phyloP scores from a whole-genome alignment of 2,888 invertebrate species.

The Antheraea assamensis region DNA sequence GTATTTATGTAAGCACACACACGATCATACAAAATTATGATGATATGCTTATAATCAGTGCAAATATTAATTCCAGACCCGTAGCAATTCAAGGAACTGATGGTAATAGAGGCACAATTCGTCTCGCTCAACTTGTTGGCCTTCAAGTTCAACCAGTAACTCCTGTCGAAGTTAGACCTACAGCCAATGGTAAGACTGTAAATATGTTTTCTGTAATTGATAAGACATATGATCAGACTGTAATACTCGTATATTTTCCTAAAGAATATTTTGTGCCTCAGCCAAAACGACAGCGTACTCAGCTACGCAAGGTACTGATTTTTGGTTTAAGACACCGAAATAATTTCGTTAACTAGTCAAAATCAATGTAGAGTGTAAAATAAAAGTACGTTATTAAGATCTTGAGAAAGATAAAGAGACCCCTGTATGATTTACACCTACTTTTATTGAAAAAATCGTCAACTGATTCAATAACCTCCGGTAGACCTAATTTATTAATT shows the following conservation, averaged over 20 bases:
- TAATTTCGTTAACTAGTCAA: not conserved
- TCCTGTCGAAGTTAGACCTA: constrained; percentile 33
- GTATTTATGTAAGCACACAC: too few relatives aligned
- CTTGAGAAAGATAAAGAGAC: not conserved
- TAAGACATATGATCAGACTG: too few relatives aligned
- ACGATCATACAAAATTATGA: too few relatives aligned
- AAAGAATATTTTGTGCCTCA: not conserved
- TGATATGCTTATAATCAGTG: too few relatives aligned
- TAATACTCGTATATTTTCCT: too few relatives aligned
- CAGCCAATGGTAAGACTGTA: constrained; percentile 37
- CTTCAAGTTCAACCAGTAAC: constrained; percentile 48
- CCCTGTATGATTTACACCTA: too few relatives aligned
- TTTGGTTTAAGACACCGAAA: not conserved
- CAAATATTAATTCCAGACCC: constrained; percentile 28
- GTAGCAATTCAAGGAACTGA: constrained; percentile 35
- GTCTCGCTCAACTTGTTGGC: constrained; percentile 47
- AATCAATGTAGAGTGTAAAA: not conserved
- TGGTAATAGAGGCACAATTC: constrained; percentile 35
- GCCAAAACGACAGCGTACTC: not conserved
- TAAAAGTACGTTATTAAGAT: not conserved
- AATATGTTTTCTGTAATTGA: too few relatives aligned
- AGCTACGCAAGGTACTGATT: not conserved
- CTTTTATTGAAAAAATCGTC: too few relatives aligned
- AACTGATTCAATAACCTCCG: too few relatives aligned
- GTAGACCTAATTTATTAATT: too few relatives aligned